Base-by-base conservation (phyloP, 1,140 invertebrate genomes). In the Uloborus diversus region DNA sequence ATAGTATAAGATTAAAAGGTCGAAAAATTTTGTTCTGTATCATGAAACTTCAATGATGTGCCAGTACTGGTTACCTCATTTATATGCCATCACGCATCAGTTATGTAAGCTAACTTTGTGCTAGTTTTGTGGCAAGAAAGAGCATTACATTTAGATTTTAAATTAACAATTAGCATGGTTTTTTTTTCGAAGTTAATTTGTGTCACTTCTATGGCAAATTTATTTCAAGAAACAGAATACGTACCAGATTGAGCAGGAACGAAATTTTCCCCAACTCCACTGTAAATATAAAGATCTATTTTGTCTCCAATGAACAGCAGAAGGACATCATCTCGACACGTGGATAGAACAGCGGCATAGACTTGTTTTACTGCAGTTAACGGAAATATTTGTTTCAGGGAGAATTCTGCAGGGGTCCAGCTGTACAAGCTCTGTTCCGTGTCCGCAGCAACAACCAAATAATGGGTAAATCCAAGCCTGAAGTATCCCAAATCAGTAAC, bases 281-380 rank as follows among this genome's bases (percentile, higher is more conserved):
- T 51, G 23, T 56, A 80, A 28, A 65, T 30, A 42, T 56, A 56
- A 32, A 17, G 37, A 80, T 37, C 1, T 9, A 11, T 1, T 20
- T 57, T 20, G 17, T 73, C 37, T 0, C 30, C 14, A 2, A 70
- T 64, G 7, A 80, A 20, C 20, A 66, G 59, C 4, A 81, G 2
- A 5, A 81, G 30, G 4, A 81, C 79, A n/a, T 81, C 79, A 59
- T 81, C 79, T 42, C 79, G 11, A 27, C 79, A 81, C 0, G 69
- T 65, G 1, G 69, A 47, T 4, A 81, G n/a, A n/a, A 25, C 23
- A 2, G 59, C 35, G 1, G 69, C n/a, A 27, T 75, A 47, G 11
- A 65, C 30, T 61, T 23, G 23, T 30, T 57, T 17, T 20, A 28
- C 57, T 9, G 9, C 11, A 30, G 13, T 23, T 0, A 61, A 9